phyloP scores from a whole-genome alignment of 2,888 invertebrate genomes.

The Chalcosyrphus nemorum region DNA sequence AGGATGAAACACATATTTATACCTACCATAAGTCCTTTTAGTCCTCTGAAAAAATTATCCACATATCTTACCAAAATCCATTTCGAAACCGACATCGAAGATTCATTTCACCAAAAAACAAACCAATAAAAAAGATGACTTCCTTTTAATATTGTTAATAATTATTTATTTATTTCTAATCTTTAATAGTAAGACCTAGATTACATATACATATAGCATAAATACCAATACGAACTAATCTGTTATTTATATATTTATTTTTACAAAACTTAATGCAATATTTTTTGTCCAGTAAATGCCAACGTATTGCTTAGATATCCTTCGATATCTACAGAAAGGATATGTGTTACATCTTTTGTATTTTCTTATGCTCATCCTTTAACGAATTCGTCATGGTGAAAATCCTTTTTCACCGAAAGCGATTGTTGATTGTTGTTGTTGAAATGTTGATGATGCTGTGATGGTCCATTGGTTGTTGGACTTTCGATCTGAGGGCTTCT shows the following conservation, averaged over 20 bases:
- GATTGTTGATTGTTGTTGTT: constrained; percentile 50
- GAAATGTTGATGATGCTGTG: constrained; percentile 37
- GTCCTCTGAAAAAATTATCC: no score
- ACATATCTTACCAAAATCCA: no score
- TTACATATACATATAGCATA: constrained; percentile 67
- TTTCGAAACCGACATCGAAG: no score
- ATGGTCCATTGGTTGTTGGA: constrained; percentile 74
- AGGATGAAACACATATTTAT: no score
- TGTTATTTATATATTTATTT: constrained; percentile 39
- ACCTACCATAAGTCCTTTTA: no score
- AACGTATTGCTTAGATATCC: constrained; percentile 63
- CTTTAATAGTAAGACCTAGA: constrained; percentile 55
- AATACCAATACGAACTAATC: constrained; percentile 60
- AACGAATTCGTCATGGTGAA: constrained; percentile 62
- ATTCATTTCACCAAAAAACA: background rate
- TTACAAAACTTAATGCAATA: constrained; percentile 68
- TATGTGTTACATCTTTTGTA: constrained; percentile 48
- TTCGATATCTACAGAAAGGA: constrained; percentile 55
- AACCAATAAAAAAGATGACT: background rate
- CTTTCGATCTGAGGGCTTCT: constrained; percentile 64
- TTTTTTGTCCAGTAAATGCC: constrained; percentile 65
- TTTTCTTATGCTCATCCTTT: constrained; percentile 40
- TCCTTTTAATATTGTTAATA: constrained; percentile 35
- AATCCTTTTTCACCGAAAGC: constrained; percentile 53
- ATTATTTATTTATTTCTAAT: constrained; percentile 65